Base-by-base conservation (phyloP, 2,888 invertebrate genomes). In the Vannuccia rotundouncinata region DNA sequence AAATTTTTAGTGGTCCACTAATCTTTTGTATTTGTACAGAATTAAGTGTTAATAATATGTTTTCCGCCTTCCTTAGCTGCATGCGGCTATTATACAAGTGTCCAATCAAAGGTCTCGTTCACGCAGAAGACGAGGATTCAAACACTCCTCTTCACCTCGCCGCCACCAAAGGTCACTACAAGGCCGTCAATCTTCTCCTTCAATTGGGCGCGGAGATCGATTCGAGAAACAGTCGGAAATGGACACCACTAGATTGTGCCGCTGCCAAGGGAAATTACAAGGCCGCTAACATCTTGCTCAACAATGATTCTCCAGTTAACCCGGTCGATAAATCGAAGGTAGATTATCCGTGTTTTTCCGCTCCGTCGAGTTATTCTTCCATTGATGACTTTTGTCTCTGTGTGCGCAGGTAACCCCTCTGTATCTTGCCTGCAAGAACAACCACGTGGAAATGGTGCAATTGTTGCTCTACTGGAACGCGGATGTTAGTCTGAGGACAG, bases 231-330 rank as follows among this genome's bases (percentile, higher is more conserved):
- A 86, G 85, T 79, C 85, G 85, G 76, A 83, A 87, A 81, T 89
- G 89, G 88, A 89, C 89, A 0, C 87, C 89, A 22, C 85, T 89
- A 13, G 88, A 89, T 83, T 87, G 88, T 84, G 89, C 89, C 2
- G 88, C 89, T 5, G 86, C 87, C 17, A 84, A 85, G 79, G 89
- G 89, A 13, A 86, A 86, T 86, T 83, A 84, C 45, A 86, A 87
- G 59, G 86, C 86, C 13, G 85, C 85, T 28, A 83, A 84, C 74
- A 83, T 86, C 30, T 83, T 89, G 27, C 82, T 89, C 59, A 87
- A 88, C 78, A 84, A 85, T 81, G 88, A 87, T 79, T 85, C 87
- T 1, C 87, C 87, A n/a, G 85, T 89, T 17, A 88, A 89, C 83
- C 87, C 88, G 10, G 85, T 85, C 82, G 88, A 89, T 82, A 88